Evolutionary conservation across 2,888 invertebrate species (phyloP), one percentile per base, ranked within the genome.

Genomic region (Stomorhina lunata): DNA sequence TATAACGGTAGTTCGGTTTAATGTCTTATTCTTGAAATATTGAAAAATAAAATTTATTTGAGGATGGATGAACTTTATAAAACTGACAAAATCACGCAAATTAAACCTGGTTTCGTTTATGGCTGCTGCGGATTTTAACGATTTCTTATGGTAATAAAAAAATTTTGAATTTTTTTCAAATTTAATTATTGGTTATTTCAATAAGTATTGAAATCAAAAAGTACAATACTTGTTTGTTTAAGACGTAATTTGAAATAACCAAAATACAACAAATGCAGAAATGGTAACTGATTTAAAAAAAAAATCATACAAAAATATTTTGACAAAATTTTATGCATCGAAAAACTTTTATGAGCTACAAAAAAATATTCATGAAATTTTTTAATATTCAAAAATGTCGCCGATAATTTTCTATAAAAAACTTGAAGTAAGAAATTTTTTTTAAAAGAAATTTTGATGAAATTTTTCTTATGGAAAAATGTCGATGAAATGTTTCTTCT

Each of bases 31-130:
- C 25, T 37, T 61, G 66, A 73, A 20, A 22, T 37, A 65, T 66
- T 73, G 57, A 66, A 71, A 66, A 45, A n/a, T 32, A 12, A 59
- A 22, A 65, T 43, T 10, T 32, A 57, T 9, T 15, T 12, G 29
- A 53, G 17, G 65, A 63, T 79, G 65, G n/a, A 69, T 76, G 69
- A 69, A 76, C 68, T 65, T 76, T 69, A 17, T 25, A 53, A 76
- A 69, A 45, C 43, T 50, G 37, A 65, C 63, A 71, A 57, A 63
- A 76, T 63, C 55, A 50, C 37, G 48, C 29, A 57, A 71, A 63
- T 40, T 32, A 71, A 69, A 69, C 69, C 76, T 48, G 69, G 43
- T 53, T 77, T 68, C 7, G 2, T 43, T 59, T 27, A n/a, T n/a
- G n/a, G 17, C 59, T 61, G 32, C 7, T 34, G n/a, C 48, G 20